These are phyloP conservation scores for Spinus pinus DNA, from an alignment of 2,797 vertebrate species.

Conservation along the genomic window DNA sequence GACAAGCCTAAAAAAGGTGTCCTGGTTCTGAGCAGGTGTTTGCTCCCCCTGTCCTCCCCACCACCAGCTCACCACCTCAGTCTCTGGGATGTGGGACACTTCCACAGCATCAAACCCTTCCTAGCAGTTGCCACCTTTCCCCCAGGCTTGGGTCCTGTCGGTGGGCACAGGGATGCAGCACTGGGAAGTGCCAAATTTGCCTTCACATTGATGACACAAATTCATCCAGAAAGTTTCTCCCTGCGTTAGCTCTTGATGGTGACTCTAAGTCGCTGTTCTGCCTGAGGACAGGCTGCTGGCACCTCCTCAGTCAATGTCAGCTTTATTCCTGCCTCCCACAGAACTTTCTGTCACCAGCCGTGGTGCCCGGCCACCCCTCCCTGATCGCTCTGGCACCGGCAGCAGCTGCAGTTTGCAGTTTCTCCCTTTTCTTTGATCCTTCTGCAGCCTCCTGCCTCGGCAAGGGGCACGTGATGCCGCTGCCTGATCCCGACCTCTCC, in stretches of 20 bases:
- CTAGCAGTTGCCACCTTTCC: neutral
- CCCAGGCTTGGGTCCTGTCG: accelerated
- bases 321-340: neutral
- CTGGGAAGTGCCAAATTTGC: neutral
- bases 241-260: neutral
- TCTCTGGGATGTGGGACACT: accelerated
- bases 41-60: neutral
- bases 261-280: neutral
- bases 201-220: neutral
- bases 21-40: neutral
- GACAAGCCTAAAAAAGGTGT: neutral
- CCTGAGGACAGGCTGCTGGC: slow-evolving; percentile 5
- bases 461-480: neutral
- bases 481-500: neutral
- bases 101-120: neutral
- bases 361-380: neutral
- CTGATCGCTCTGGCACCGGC: neutral
- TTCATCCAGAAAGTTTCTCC: neutral
- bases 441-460: neutral
- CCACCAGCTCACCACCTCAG: neutral
- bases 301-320: neutral
- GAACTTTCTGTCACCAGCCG: neutral
- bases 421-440: neutral
- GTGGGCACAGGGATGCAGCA: neutral
- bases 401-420: neutral